Evolutionary conservation across 2,113 vertebrate species (phyloP), one percentile per base, ranked within the genome.

Genomic region (Hippocampus zosterae): DNA sequence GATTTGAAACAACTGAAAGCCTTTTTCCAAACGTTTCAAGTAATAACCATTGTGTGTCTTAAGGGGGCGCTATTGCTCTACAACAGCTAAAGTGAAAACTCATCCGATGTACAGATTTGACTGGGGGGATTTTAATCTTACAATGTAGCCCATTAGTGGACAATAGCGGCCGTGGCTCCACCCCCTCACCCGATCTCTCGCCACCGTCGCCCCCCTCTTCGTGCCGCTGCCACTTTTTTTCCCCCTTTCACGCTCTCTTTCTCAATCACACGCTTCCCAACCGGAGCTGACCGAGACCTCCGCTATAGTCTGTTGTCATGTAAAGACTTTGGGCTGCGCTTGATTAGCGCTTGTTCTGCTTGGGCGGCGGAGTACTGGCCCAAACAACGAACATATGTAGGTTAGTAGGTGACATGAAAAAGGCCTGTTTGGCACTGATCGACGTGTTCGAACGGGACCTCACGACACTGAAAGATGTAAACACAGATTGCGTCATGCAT

Each of bases 121-220:
- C 64, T 75, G 68, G 76, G 75, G 75, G 70, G 76, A 81, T 80
- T 75, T 50, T 81, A 81, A 78, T 80, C 78, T 65, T 74, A 83
- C 77, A 73, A 79, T 83, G 74, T 80, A 68, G 37, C 76, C 68
- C 52, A 74, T 77, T 62, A 71, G 69, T 73, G 12, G 10, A 83
- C 77, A 80, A 11, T 69, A 9, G 21, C 71, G 6, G 29, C 68
- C 67, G 42, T 66, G 65, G 78, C 86, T 85, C 88, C 81, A 33
- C 86, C 85, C 74, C 81, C 82, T 90, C 87, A 89, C 84, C 84
- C 89, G 87, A 89, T 84, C 67, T 64, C 62, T 80, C 29, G 7
- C 61, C 42, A 60, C 70, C 82, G 69, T 79, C 46, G 72, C 33
- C 10, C 59, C 63, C 74, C 63, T 65, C 63, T 65, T 65, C 27